These are phyloP conservation scores for Staurois parvus DNA, from an alignment of 2,797 vertebrate species.

Conservation along the genomic window DNA sequence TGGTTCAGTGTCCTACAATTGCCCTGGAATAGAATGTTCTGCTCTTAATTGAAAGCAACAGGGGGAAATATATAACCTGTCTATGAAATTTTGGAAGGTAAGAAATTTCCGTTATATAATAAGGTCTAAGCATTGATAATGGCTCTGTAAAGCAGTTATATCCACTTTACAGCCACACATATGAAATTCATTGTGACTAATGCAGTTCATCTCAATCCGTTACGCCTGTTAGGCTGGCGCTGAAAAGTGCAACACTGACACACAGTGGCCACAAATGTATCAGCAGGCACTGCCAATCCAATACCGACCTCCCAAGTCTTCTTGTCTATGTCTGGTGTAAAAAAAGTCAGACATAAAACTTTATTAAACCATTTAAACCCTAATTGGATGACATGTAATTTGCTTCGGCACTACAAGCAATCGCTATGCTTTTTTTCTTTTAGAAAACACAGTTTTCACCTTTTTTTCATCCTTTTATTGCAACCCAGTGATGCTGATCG, in stretches of 20 bases:
- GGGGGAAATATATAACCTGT: conserved; percentile 5
- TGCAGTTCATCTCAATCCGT: background rate
- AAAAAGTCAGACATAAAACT: no score
- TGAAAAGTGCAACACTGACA: conserved; percentile 30
- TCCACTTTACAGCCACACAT: conserved; percentile 43
- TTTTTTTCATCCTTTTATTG: no score
- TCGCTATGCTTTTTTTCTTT: no score
- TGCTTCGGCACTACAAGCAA: no score
- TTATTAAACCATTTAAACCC: no score
- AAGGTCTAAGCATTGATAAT: conserved; percentile 34
- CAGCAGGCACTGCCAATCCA: background rate
- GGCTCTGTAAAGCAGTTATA: conserved; percentile 42
- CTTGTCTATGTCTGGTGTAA: background rate
- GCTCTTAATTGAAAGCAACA: conserved; percentile 35
- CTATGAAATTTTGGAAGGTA: conserved; percentile 45
- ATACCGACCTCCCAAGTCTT: background rate
- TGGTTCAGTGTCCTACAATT: background rate
- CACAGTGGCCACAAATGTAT: conserved; percentile 7
- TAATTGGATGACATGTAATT: no score
- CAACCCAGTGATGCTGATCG: no score
- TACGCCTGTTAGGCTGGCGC: background rate
- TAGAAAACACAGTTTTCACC: no score
- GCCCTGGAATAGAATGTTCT: conserved; percentile 8
- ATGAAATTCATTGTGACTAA: conserved; percentile 43
- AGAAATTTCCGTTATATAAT: conserved; percentile 49